Evolutionary conservation across 2,888 invertebrate genomes (phyloP).

Genomic region (Mythimna ferrago): DNA sequence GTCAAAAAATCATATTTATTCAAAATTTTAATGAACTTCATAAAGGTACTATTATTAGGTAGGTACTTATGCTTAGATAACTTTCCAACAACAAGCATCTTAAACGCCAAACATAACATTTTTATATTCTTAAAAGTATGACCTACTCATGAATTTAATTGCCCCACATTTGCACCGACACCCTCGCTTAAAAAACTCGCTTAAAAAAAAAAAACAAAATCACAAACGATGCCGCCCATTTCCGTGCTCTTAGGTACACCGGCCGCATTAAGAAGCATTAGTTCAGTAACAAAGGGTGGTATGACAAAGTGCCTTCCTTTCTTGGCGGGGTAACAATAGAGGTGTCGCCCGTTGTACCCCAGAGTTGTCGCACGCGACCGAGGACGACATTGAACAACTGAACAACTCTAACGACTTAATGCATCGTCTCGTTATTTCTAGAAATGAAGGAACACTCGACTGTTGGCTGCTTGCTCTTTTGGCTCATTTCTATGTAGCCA

Average conservation of each 20-base stretch:
- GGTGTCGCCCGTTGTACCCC: conserved; percentile 71
- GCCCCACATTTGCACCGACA: conserved; percentile 33
- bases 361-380: conserved; percentile 70
- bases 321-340: conserved; percentile 76
- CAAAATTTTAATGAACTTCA: too few relatives aligned
- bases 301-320: conserved; percentile 82
- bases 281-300: conserved; percentile 82
- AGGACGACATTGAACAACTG: conserved; percentile 72
- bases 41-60: background rate
- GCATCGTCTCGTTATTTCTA: conserved; percentile 78
- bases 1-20: background rate
- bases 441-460: conserved; percentile 62
- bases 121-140: conserved; percentile 33
- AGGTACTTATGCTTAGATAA: background rate
- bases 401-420: conserved; percentile 83
- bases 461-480: conserved; percentile 29
- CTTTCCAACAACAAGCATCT: background rate
- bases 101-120: conserved; percentile 11
- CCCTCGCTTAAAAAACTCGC: conserved; percentile 51
- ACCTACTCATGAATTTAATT: conserved; percentile 49
- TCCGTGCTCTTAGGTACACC: conserved; percentile 75
- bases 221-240: conserved; percentile 77
- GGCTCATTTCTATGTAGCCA: conserved; percentile 23
- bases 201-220: conserved; percentile 65
- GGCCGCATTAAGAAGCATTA: conserved; percentile 84